Percentiles rank a stretch among this genome's conserved stretches.
Evolutionary conservation across 2,888 invertebrate genomes (phyloP).

Genomic region (Scaptodrosophila latifasciaeformis): DNA sequence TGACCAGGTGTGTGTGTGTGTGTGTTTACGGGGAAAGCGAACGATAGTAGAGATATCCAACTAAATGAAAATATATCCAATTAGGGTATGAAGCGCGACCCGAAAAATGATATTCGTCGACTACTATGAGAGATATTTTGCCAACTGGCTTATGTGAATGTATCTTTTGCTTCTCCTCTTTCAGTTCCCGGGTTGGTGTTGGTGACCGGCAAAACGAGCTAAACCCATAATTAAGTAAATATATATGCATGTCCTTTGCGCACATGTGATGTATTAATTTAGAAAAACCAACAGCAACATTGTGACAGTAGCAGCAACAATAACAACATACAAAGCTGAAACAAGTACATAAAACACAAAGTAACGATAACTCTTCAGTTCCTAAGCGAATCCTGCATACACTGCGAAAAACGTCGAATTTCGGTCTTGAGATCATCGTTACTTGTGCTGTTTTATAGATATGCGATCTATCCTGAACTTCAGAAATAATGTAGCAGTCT

Average conservation of each 20-base stretch:
- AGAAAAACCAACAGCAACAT: constrained; percentile 37
- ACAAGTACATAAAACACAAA: constrained; percentile 19
- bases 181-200: neutral
- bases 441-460: no score
- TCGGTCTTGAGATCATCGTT: no score
- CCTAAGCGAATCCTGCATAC: no score
- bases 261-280: constrained; percentile 63
- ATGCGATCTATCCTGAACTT: no score
- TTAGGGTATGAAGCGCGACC: constrained; percentile 37
- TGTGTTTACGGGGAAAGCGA: neutral
- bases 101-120: constrained; percentile 35
- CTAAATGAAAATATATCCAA: constrained; percentile 60
- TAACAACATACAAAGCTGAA: constrained; percentile 3
- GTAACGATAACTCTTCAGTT: constrained; percentile 21
- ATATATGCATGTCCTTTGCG: constrained; percentile 6
- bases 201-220: neutral
- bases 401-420: no score
- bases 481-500: no score
- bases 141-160: neutral
- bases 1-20: neutral
- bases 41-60: constrained; percentile 5
- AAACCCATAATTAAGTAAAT: constrained; percentile 37
- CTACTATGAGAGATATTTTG: constrained; percentile 1
- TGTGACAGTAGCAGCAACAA: constrained; percentile 15
- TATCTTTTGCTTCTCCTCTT: no score